phyloP scores from a whole-genome alignment of 2,113 vertebrate species.

The Syngnathus typhle region DNA sequence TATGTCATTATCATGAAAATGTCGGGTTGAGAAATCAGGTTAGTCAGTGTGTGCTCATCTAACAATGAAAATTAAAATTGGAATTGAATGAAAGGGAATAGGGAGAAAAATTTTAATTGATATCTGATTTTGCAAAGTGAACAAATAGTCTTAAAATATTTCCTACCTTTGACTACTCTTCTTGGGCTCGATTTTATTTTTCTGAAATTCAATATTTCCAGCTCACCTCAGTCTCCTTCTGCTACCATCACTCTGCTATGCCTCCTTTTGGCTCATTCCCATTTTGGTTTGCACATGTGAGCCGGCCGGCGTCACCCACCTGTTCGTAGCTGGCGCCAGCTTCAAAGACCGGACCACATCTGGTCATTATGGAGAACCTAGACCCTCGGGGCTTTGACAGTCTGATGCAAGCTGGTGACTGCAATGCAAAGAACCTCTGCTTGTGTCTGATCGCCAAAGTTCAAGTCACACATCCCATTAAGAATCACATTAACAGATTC shows the following conservation, averaged over 20 bases:
- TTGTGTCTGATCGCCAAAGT: constrained; percentile 7
- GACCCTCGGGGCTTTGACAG: constrained; percentile 45
- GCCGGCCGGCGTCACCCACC: constrained; percentile 52
- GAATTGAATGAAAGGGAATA: no score
- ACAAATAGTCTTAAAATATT: no score
- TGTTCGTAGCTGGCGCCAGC: constrained; percentile 61
- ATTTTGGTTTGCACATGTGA: constrained; percentile 38
- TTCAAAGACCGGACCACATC: constrained; percentile 66
- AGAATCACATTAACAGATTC: no score
- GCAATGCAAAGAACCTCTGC: constrained; percentile 55
- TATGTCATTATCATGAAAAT: background rate
- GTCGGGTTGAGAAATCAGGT: background rate
- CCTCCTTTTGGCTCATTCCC: constrained; percentile 17
- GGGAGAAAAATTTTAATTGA: no score
- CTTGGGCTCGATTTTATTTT: background rate
- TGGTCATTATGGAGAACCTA: constrained; percentile 59
- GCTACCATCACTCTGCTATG: constrained; percentile 6
- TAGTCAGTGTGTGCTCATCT: no score
- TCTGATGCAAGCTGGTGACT: constrained; percentile 57
- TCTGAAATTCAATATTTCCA: background rate
- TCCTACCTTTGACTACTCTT: background rate
- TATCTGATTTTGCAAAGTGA: no score
- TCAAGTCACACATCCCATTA: background rate
- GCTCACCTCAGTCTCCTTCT: constrained; percentile 5
- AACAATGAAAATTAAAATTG: no score